These are phyloP conservation scores for Poeciliopsis paucimaculata DNA, from an alignment of 2,797 vertebrate genomes.

Conservation along the genomic window DNA sequence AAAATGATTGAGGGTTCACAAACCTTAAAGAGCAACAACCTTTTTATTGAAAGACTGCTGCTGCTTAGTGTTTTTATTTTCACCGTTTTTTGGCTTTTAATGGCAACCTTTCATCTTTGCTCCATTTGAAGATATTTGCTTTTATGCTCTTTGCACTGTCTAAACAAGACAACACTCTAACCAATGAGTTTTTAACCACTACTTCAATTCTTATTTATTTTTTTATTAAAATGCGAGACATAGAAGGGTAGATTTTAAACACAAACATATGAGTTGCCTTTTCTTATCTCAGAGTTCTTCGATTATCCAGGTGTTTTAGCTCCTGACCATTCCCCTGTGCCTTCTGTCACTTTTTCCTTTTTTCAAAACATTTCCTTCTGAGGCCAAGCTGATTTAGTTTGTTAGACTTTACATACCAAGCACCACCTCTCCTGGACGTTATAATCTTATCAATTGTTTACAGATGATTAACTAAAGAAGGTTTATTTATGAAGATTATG, in stretches of 20 bases:
- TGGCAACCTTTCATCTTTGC: not conserved
- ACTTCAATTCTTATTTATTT: constrained; percentile 10
- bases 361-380: constrained; percentile 33
- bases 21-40: not conserved
- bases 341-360: constrained; percentile 58
- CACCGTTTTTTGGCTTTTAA: not conserved
- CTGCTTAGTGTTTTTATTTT: not conserved
- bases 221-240: constrained; percentile 7
- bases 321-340: constrained; percentile 58
- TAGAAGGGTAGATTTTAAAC: constrained; percentile 26
- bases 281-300: constrained; percentile 4
- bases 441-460: constrained; percentile 40
- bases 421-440: constrained; percentile 23
- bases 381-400: constrained; percentile 41
- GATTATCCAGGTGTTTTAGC: constrained; percentile 5
- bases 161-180: constrained; percentile 24
- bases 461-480: constrained; percentile 15
- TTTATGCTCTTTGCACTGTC: constrained; percentile 12
- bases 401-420: constrained; percentile 15
- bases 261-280: constrained; percentile 14
- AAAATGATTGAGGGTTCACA: not conserved
- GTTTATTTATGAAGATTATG: constrained; percentile 38
- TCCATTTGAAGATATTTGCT: constrained; percentile 5
- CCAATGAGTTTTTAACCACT: constrained; percentile 11
- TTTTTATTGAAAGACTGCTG: not conserved